Evolutionary conservation across 2,888 invertebrate genomes (phyloP).

Genomic region (Clostera curtula): DNA sequence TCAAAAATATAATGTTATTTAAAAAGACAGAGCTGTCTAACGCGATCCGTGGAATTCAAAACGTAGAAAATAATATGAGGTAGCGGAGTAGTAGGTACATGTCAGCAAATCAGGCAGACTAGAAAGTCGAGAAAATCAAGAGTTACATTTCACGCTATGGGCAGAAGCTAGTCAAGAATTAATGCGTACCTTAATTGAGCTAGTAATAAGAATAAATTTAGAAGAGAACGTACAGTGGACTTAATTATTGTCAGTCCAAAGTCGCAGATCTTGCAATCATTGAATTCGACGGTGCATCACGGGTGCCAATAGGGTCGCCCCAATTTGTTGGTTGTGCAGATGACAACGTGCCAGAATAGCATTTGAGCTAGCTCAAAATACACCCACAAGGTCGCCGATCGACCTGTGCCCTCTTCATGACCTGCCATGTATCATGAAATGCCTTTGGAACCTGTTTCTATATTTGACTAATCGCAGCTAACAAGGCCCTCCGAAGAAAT

Average conservation of each 20-base stretch:
- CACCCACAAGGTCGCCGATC: conserved; percentile 48
- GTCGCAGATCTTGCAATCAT: conserved; percentile 45
- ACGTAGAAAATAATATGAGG: too few species aligned
- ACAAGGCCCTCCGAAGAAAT: not conserved
- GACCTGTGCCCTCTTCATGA: conserved; percentile 53
- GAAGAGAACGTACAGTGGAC: conserved; percentile 4
- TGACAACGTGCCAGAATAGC: conserved; percentile 58
- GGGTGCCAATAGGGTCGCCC: conserved; percentile 63
- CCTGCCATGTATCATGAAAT: conserved; percentile 33
- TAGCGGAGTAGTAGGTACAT: too few species aligned
- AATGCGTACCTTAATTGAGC: too few species aligned
- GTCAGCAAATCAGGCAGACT: too few species aligned
- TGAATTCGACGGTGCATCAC: conserved; percentile 41
- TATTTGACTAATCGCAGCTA: conserved; percentile 21
- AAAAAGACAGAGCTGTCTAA: too few species aligned
- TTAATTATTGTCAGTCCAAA: conserved; percentile 14
- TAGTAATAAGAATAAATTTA: conserved; percentile 6
- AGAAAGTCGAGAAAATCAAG: too few species aligned
- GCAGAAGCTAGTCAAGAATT: too few species aligned
- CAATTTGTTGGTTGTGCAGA: conserved; percentile 52
- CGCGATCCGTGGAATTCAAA: too few species aligned
- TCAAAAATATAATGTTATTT: too few species aligned
- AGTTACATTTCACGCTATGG: too few species aligned
- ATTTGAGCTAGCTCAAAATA: conserved; percentile 49
- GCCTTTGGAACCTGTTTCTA: conserved; percentile 26